Percentiles rank a stretch among this genome's conserved stretches.
Conservation (phyloP, 2,888 invertebrate species). For the Osmoderma eremita region DNA sequence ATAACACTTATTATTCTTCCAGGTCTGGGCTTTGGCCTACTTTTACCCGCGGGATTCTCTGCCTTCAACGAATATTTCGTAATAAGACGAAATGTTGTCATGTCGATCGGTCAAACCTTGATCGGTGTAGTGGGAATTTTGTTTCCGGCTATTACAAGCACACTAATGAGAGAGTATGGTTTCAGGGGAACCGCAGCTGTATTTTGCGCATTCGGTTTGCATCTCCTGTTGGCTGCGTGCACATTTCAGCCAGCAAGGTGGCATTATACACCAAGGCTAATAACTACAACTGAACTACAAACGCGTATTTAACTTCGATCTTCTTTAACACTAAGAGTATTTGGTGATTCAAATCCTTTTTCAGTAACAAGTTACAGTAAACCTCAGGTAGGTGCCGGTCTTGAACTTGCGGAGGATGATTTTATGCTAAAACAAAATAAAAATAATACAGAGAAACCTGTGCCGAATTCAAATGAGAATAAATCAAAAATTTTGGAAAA, state of each 20-base stretch:
- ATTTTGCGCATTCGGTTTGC: constrained; percentile 73
- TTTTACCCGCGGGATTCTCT: constrained; percentile 77
- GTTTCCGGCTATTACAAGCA: constrained; percentile 73
- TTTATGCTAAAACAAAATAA: too few relatives aligned
- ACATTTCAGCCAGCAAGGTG: constrained; percentile 80
- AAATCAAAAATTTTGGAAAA: background rate
- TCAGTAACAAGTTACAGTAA: constrained; percentile 1
- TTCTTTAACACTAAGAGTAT: background rate
- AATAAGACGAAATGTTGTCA: constrained; percentile 75
- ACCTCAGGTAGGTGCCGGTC: background rate
- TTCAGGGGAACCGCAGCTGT: constrained; percentile 76
- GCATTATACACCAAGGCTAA: constrained; percentile 67
- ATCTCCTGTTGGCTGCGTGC: constrained; percentile 75
- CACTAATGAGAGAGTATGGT: constrained; percentile 71
- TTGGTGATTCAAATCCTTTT: background rate
- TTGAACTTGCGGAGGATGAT: too few relatives aligned
- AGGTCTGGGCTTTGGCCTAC: constrained; percentile 78
- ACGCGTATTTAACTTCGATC: background rate
- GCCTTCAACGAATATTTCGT: constrained; percentile 81
- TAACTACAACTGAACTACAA: background rate
- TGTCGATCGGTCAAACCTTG: constrained; percentile 77
- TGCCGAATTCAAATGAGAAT: too few relatives aligned
- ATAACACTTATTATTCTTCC: constrained; percentile 51
- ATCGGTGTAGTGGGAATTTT: constrained; percentile 75
- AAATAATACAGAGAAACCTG: too few relatives aligned